phyloP scores from a whole-genome alignment of 2,888 invertebrate genomes.

The Cryptophagus acutangulus region DNA sequence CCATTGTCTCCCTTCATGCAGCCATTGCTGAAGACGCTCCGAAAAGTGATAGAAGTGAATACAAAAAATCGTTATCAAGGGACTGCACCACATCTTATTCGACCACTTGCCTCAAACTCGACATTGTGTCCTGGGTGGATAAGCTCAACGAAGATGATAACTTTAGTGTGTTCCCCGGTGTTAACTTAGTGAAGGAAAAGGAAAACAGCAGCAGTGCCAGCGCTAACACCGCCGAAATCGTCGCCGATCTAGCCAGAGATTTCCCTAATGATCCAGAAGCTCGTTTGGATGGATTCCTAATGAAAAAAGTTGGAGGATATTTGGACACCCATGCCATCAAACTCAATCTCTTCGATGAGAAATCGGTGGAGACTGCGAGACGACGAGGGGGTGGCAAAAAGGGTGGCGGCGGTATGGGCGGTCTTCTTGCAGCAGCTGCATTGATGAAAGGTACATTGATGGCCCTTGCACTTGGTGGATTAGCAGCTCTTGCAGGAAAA shows the following conservation, averaged over 20 bases:
- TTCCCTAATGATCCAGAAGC: constrained; percentile 69
- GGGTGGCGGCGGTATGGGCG: constrained; percentile 52
- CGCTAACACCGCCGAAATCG: constrained; percentile 59
- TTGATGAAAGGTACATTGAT: constrained; percentile 65
- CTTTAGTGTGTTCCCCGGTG: constrained; percentile 63
- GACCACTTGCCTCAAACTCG: constrained; percentile 69
- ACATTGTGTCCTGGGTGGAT: constrained; percentile 68
- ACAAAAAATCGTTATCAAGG: constrained; percentile 34
- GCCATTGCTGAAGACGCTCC: constrained; percentile 10
- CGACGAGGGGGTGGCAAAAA: constrained; percentile 43
- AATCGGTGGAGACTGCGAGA: constrained; percentile 16
- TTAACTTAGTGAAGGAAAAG: constrained; percentile 63
- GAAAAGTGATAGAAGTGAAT: constrained; percentile 20
- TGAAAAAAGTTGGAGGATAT: constrained; percentile 63
- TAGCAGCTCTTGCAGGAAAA: constrained; percentile 75
- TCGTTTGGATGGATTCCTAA: constrained; percentile 64
- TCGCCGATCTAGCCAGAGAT: constrained; percentile 66
- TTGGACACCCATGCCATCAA: constrained; percentile 67
- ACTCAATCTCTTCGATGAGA: constrained; percentile 53
- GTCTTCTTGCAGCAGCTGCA: constrained; percentile 49
- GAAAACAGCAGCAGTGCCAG: constrained; percentile 32
- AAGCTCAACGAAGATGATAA: constrained; percentile 63
- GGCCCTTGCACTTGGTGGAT: constrained; percentile 65
- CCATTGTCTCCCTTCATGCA: constrained; percentile 10
- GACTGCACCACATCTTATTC: constrained; percentile 57